These are phyloP conservation scores for Liasis olivaceus DNA, from an alignment of 2,797 vertebrate genomes.

Conservation along the genomic window DNA sequence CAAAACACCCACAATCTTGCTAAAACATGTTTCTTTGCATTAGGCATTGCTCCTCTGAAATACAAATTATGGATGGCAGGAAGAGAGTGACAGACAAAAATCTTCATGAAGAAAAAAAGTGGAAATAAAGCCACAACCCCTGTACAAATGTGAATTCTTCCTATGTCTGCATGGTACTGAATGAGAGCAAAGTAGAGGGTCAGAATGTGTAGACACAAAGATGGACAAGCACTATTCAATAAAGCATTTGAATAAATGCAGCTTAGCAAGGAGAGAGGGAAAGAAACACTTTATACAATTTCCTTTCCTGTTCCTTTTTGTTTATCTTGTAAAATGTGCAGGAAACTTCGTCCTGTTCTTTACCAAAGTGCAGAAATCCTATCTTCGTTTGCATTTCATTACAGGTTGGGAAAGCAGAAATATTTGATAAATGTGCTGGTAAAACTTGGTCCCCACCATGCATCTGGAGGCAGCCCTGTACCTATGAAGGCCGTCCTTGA, in stretches of 20 bases:
- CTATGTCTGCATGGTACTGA: background rate
- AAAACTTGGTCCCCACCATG: background rate
- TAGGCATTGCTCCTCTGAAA: background rate
- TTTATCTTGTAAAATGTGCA: background rate
- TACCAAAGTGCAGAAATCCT: background rate
- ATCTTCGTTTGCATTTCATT: background rate
- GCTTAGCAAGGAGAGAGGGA: background rate
- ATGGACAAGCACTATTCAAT: background rate
- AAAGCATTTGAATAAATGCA: background rate
- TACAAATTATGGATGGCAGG: background rate
- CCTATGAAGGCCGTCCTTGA: background rate
- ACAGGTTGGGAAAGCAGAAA: background rate
- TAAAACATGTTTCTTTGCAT: conserved; percentile 15
- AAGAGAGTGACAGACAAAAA: background rate
- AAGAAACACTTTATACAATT: background rate
- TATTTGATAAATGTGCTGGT: background rate
- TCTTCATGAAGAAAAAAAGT: background rate
- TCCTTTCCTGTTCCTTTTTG: background rate
- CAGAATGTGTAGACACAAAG: background rate
- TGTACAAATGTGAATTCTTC: background rate
- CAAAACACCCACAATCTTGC: background rate
- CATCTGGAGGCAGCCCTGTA: background rate
- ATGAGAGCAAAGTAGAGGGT: background rate
- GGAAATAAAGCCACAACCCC: background rate
- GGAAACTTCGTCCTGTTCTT: background rate